Conservation (phyloP, 2,888 invertebrate genomes). For the Tetragonisca angustula region DNA sequence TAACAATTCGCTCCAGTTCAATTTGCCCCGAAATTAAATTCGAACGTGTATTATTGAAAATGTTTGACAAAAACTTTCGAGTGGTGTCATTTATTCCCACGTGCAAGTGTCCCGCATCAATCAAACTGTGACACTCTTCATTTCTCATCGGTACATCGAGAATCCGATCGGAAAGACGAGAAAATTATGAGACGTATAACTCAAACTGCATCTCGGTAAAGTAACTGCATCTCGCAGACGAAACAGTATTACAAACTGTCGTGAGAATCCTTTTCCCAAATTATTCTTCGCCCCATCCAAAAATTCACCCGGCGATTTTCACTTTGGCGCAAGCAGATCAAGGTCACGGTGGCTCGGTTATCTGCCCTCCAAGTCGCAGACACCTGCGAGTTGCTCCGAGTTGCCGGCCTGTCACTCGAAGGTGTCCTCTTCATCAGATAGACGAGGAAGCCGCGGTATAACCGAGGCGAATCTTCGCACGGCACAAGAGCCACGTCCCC, state of each 20-base stretch:
- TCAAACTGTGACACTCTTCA: background rate
- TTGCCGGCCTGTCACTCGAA: slow-evolving; percentile 76
- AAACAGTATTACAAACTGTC: too few species aligned
- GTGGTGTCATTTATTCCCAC: too few species aligned
- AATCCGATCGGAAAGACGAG: background rate
- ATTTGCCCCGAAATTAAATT: too few species aligned
- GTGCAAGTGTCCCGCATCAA: too few species aligned
- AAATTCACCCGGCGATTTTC: slow-evolving; percentile 16
- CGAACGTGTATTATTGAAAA: too few species aligned
- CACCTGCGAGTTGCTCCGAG: slow-evolving; percentile 65
- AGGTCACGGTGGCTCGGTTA: slow-evolving; percentile 65
- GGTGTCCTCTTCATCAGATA: slow-evolving; percentile 81
- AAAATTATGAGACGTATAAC: too few species aligned
- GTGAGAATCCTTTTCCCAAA: background rate
- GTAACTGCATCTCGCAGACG: too few species aligned
- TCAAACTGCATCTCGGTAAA: too few species aligned
- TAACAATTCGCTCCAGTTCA: too few species aligned
- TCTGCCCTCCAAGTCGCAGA: slow-evolving; percentile 52
- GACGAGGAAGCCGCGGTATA: slow-evolving; percentile 66
- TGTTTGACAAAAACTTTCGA: too few species aligned
- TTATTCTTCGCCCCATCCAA: background rate
- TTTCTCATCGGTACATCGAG: background rate
- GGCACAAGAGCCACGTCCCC: slow-evolving; percentile 34
- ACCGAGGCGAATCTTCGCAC: slow-evolving; percentile 59
- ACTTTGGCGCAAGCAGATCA: slow-evolving; percentile 45